Base-by-base conservation (phyloP, 2,113 vertebrate genomes). In the Eidolon helvum region DNA sequence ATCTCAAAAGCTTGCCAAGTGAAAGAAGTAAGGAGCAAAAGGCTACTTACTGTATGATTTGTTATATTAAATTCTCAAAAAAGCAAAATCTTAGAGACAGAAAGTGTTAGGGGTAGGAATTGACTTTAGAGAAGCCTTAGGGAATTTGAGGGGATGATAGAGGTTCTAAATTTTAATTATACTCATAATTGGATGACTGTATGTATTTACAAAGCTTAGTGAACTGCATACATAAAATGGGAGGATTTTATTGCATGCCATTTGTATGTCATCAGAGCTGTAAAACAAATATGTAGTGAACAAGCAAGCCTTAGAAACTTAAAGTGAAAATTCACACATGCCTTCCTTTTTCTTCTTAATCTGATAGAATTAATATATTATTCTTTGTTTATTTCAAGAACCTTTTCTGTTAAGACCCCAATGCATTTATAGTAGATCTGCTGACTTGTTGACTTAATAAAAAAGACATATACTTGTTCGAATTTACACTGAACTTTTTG, bases 401-500 rank as follows among this genome's bases (percentile, higher is more conserved):
- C 28, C 61, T 33, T 91, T 91, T 53, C 45, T 91, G 8, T 63
- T 93, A 71, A 45, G 63, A 97, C 4, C 35, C 40, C 33, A 92
- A 0, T 55, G 35, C 35, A 63, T 40, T 87, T 91, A n/a, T 35
- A 35, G 33, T 59, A 90, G 22, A 53, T 78, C 15, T 30, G 0
- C 66, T 83, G 69, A 85, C 18, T 79, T 71, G 35, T 24, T 97
- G 68, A 93, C 45, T 53, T 66, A 74, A 43, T 26, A 82, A 74
- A 87, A 78, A 94, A 45, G 16, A 63, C 53, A 57, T 0, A 48
- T 14, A 86, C 6, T 74, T 90, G 30, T 80, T 96, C 12, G 55
- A 80, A 33, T 93, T 96, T 94, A 71, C 5, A 50, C 55, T 94
- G 68, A 91, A 75, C 40, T 86, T 68, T 96, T 95, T 87, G 21